Conservation (phyloP, 2,888 invertebrate genomes). For the Chironomus riparius region DNA sequence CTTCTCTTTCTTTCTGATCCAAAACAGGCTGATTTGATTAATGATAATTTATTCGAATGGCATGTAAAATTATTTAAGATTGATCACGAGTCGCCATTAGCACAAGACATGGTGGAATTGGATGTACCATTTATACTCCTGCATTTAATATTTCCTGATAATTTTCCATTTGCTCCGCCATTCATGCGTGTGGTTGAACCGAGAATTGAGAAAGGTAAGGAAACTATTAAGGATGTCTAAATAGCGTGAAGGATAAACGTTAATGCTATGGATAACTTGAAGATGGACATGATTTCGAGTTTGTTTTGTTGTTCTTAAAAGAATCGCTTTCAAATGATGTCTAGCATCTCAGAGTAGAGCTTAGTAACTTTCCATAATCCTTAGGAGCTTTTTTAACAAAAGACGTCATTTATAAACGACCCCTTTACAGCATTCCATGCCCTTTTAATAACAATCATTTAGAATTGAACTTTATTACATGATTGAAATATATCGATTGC, state of each 20-base stretch:
- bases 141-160: constrained; percentile 76
- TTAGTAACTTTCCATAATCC: too few species aligned
- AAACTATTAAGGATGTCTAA: neutral
- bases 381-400: too few species aligned
- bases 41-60: constrained; percentile 84
- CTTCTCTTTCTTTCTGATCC: constrained; percentile 2
- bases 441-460: too few species aligned
- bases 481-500: constrained; percentile 42
- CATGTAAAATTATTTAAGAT: constrained; percentile 71
- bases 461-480: too few species aligned
- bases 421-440: too few species aligned
- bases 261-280: too few species aligned
- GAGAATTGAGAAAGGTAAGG: constrained; percentile 52
- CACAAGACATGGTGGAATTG: constrained; percentile 70
- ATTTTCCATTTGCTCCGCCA: constrained; percentile 82
- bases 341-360: too few species aligned
- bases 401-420: too few species aligned
- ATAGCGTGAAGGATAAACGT: too few species aligned
- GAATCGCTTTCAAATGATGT: too few species aligned
- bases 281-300: too few species aligned
- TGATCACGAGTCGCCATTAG: constrained; percentile 74
- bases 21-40: constrained; percentile 62
- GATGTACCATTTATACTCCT: constrained; percentile 65
- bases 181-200: constrained; percentile 70
- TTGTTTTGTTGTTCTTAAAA: too few species aligned